Base-by-base conservation (phyloP, 2,888 invertebrate species). In the Morpho achilles region DNA sequence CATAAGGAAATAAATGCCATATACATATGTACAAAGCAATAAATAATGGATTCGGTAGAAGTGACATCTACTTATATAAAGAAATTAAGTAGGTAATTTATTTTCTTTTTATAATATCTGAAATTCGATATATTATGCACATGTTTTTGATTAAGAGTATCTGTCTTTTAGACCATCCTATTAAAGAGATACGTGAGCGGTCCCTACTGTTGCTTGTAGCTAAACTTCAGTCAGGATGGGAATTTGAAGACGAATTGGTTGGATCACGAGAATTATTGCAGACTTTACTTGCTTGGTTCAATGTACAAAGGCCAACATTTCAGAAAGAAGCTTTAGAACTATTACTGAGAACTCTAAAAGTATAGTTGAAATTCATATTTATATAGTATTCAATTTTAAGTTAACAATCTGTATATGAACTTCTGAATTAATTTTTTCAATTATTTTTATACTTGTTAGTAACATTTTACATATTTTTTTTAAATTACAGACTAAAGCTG, bases 191-290 rank as follows among this genome's bases (percentile, higher is more conserved):
- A 66, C 87, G 93, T 43, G 83, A 91, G 62, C 84, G 93, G 60
- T 87, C 93, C 8, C 77, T 93, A 22, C 80, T 89, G 58, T 80
- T 91, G 65, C 78, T 93, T 53, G 74, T 91, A 64, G 92, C 93
- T 0, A 95, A 95, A 75, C 79, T 94, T n/a, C 91, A 92, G 59
- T 81, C 92, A 64, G 94, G 94, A 22, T 92, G 93, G 82, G 81
- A 90, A 56, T 84, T 93, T 53, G 92, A 93, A 57, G 93, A 93
- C 71, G 93, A 93, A 69, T 74, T 93, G 54, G 87, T 91, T 16
- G 83, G 91, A 47, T 92, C 91, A 44, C 91, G 92, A 62, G 92
- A 93, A 69, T 79, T 94, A 16, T 73, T 94, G 23, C 81, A 88
- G 53, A 91, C 92, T 62, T 77, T 94, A 39, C 79, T 94, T 50